Conservation (phyloP, 2,888 invertebrate genomes). For the Lepidochrysops patricia region DNA sequence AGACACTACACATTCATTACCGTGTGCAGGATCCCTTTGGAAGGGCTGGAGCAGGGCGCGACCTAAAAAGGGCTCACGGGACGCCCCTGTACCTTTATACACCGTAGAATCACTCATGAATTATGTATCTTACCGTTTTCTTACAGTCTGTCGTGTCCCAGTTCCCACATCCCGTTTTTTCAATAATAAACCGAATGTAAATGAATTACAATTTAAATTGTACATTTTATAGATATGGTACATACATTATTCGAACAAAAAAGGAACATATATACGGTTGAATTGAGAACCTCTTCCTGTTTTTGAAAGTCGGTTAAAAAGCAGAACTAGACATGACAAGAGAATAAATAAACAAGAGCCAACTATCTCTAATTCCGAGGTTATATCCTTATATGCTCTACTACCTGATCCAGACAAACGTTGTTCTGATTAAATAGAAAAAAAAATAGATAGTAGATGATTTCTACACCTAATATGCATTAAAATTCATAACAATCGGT, state of each 20-base stretch:
- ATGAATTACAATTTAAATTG: not conserved
- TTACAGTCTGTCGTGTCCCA: not conserved
- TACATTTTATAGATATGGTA: not conserved
- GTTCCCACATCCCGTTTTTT: not conserved
- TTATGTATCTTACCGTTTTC: not conserved
- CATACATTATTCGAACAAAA: not conserved
- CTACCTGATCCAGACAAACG: too few relatives aligned
- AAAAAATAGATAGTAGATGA: too few relatives aligned
- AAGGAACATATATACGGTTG: not conserved
- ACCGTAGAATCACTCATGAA: not conserved
- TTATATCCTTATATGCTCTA: too few relatives aligned
- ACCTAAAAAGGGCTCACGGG: conserved; percentile 8
- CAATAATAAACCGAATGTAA: not conserved
- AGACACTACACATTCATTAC: not conserved
- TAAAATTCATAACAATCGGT: too few relatives aligned
- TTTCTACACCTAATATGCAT: too few relatives aligned
- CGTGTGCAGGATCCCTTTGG: not conserved
- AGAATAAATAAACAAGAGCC: too few relatives aligned
- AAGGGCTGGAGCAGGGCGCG: not conserved
- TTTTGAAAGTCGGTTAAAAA: conserved; percentile 23
- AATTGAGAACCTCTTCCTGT: too few relatives aligned
- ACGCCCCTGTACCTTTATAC: not conserved
- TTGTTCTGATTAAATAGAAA: too few relatives aligned
- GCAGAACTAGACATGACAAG: conserved; percentile 9
- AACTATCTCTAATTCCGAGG: too few relatives aligned